Base-by-base conservation (phyloP, 2,113 vertebrate species). In the Sorex araneus region DNA sequence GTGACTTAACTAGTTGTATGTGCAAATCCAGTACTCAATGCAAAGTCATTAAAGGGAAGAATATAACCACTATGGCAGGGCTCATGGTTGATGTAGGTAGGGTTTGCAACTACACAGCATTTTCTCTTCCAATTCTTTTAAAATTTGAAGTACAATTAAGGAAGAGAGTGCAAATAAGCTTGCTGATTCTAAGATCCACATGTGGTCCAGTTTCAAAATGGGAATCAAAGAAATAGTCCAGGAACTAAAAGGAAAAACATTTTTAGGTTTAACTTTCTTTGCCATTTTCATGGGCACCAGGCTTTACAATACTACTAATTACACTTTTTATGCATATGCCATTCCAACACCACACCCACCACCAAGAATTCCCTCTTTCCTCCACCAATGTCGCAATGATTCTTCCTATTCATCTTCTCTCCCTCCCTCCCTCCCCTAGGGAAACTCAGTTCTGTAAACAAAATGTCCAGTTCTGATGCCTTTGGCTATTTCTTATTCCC, bases 101-200 rank as follows among this genome's bases (percentile, higher is more conserved):
- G 87, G 19, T 54, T 43, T 77, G 50, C 4, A 77, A 69, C 50
- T 13, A 21, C 8, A 45, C 19, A 94, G 54, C 13, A 84, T 30
- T 75, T 94, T 94, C 32, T 47, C 30, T 92, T 89, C 54, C n/a
- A 67, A 6, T 50, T 76, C 34, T 30, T 64, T 93, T 83, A 7
- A 50, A n/a, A 1, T 83, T 86, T 90, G 60, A 84, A 50, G 19
- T n/a, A 81, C 18, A 89, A 91, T 34, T 66, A 64, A 84, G 75
- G 63, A 85, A 23, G 47, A 77, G 77, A 84, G 30, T 16, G 6
- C 18, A 28, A 19, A 36, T 36, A 78, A 13, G 18, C 34, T 12
- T 28, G 36, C 0, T 40, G 43, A 92, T 89, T 18, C 21, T 30
- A 32, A 25, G 57, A 77, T 23, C 19, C 12, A 30, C 64, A 18